phyloP scores from a whole-genome alignment of 1,140 invertebrate species.

The Monochamus saltuarius region DNA sequence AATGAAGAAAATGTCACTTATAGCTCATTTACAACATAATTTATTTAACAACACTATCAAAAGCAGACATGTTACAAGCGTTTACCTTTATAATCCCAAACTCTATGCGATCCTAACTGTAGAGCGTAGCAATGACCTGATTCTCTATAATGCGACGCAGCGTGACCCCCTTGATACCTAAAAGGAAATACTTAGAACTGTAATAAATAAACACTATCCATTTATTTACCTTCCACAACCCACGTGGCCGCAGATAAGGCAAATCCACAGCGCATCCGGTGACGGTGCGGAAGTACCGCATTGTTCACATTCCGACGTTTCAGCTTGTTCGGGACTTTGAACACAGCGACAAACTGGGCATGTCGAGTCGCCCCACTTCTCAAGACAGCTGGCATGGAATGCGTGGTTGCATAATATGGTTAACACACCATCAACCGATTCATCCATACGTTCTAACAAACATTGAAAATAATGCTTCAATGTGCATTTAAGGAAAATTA shows the following conservation, averaged over 20 bases:
- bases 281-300: conserved; percentile 42
- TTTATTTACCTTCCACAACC: conserved; percentile 74
- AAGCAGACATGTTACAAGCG: not conserved
- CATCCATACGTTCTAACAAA: conserved; percentile 91
- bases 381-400: conserved; percentile 92
- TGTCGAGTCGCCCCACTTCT: conserved; percentile 95
- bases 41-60: not conserved
- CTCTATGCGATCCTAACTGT: conserved; percentile 91
- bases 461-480: not conserved
- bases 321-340: conserved; percentile 83
- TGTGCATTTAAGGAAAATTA: not conserved
- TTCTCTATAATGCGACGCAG: conserved; percentile 84
- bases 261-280: conserved; percentile 93
- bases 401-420: conserved; percentile 98
- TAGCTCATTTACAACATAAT: too few relatives aligned
- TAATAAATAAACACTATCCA: not conserved
- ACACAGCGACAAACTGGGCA: conserved; percentile 73
- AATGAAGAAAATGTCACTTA: not conserved
- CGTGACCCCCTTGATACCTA: conserved; percentile 58
- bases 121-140: conserved; percentile 97
- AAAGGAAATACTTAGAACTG: conserved; percentile 6
- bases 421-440: conserved; percentile 94
- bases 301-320: conserved; percentile 47
- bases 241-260: conserved; percentile 96
- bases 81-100: conserved; percentile 94